A percentile compares a stretch with the other conserved stretches of the same genome.
These are phyloP conservation scores for Sciurus carolinensis DNA, from an alignment of 2,797 vertebrate species.

Conservation along the genomic window DNA sequence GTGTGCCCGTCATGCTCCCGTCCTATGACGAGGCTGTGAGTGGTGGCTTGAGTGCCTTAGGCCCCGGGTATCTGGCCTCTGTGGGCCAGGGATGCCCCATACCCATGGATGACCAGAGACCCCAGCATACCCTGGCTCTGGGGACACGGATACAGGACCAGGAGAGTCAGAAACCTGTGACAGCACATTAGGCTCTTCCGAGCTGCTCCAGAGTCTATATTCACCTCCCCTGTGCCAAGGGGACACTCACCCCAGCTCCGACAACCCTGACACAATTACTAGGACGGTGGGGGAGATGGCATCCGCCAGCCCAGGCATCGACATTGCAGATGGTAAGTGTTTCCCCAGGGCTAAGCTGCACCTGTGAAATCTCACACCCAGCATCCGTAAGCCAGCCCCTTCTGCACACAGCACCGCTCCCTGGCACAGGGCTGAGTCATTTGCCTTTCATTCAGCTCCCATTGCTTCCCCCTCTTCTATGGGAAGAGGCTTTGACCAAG, in stretches of 20 bases:
- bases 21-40: conserved; percentile 94
- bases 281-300: conserved; percentile 86
- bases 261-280: conserved; percentile 80
- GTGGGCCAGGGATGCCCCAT: conserved; percentile 87
- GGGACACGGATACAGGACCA: conserved; percentile 85
- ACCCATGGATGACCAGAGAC: conserved; percentile 91
- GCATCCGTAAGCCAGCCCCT: not conserved
- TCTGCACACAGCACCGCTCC: not conserved
- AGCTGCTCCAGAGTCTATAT: conserved; percentile 90
- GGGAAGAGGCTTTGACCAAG: not conserved
- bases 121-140: conserved; percentile 93
- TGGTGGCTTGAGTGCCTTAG: conserved; percentile 86
- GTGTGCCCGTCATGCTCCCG: conserved; percentile 93
- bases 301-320: conserved; percentile 91
- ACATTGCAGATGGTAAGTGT: conserved; percentile 93
- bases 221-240: conserved; percentile 85
- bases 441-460: not conserved
- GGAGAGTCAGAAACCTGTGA: conserved; percentile 89
- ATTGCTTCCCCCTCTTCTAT: not conserved
- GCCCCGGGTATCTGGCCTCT: conserved; percentile 85
- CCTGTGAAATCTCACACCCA: no score
- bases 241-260: conserved; percentile 75
- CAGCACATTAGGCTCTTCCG: conserved; percentile 88
- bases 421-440: not conserved
- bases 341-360: not conserved